Evolutionary conservation across 2,113 vertebrate species (phyloP).

Genomic region (Cettia cetti): DNA sequence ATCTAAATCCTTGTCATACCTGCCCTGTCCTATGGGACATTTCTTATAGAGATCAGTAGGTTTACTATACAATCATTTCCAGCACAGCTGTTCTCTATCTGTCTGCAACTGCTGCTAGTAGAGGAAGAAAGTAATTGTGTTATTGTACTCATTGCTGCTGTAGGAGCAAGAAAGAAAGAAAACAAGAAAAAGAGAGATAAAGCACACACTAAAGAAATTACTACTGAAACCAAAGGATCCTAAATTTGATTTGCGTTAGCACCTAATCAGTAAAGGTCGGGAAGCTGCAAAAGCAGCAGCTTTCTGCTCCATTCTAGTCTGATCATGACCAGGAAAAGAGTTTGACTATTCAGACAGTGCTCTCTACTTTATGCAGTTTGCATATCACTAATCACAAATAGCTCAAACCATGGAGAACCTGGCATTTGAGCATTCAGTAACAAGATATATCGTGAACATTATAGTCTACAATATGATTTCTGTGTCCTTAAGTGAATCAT

Average conservation of each 20-base stretch:
- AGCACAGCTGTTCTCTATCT: not conserved
- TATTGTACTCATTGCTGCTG: not conserved
- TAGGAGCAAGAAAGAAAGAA: not conserved
- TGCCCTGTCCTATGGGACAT: not conserved
- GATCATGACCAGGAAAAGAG: not conserved
- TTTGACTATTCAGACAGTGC: not conserved
- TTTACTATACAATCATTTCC: slow-evolving; percentile 11
- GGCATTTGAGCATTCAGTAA: not conserved
- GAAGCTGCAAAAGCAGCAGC: not conserved
- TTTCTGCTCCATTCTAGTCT: not conserved
- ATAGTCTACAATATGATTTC: not conserved
- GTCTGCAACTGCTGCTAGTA: not conserved
- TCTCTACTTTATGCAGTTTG: not conserved
- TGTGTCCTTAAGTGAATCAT: not conserved
- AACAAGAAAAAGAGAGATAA: not conserved
- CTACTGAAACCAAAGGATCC: not conserved
- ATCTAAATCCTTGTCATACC: not conserved
- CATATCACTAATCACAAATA: not conserved
- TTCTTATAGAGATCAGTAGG: not conserved
- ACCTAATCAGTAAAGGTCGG: not conserved
- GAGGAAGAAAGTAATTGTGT: not conserved
- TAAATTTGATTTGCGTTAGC: not conserved
- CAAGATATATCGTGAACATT: not conserved
- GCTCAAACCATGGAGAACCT: not conserved
- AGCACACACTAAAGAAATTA: not conserved